A percentile compares a stretch with the other conserved stretches of the same genome.
Conservation (phyloP, 2,113 vertebrate genomes). For the Tragelaphus buxtoni region DNA sequence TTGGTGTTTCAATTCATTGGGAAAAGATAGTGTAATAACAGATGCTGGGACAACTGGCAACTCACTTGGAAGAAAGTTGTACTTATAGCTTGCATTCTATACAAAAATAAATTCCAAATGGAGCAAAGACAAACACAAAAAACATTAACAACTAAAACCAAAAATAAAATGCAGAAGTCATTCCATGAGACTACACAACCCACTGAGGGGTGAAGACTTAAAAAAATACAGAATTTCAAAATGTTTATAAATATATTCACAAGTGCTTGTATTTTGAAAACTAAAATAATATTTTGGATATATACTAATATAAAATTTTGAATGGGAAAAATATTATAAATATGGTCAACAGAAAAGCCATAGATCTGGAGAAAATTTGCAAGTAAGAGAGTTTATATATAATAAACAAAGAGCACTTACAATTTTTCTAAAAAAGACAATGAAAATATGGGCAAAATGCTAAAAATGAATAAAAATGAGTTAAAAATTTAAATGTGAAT, state of each 20-base stretch:
- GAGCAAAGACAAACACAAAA: background rate
- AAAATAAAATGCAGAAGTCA: background rate
- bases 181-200: background rate
- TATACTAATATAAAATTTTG: background rate
- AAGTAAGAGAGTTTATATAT: background rate
- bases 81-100: background rate
- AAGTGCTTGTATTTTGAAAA: slow-evolving; percentile 30
- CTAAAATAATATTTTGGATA: background rate
- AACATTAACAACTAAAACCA: background rate
- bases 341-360: background rate
- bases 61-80: background rate
- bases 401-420: background rate
- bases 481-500: background rate
- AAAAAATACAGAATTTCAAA: background rate
- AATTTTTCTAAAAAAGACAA: background rate
- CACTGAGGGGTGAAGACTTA: background rate
- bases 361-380: background rate
- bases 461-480: background rate
- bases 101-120: slow-evolving; percentile 15
- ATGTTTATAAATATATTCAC: background rate
- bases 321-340: slow-evolving; percentile 12
- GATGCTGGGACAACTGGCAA: background rate
- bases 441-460: background rate
- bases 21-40: slow-evolving; percentile 17
- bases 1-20: background rate